Conservation (phyloP, 2,888 invertebrate species). For the Galerucella nymphaeae region DNA sequence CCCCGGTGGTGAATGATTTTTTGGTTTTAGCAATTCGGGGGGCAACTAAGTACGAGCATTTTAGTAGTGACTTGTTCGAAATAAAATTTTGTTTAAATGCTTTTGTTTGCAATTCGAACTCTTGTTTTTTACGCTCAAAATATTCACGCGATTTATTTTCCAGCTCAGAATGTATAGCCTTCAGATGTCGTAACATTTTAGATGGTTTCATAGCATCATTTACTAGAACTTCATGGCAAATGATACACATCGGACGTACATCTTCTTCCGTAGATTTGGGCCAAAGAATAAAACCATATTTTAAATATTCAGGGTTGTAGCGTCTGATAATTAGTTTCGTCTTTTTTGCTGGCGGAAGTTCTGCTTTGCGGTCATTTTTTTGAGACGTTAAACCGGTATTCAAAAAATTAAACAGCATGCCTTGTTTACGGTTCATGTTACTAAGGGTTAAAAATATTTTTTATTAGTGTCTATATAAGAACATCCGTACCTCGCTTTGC, state of each 20-base stretch:
- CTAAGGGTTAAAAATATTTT: too few species aligned
- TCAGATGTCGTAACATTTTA: not conserved
- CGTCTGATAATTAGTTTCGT: not conserved
- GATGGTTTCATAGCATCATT: conserved; percentile 2
- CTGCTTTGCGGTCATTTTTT: not conserved
- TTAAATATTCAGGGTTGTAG: not conserved
- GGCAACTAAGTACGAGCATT: not conserved
- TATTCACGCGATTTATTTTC: not conserved
- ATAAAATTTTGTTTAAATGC: not conserved
- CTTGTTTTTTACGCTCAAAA: not conserved
- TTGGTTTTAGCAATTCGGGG: not conserved
- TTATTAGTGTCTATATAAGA: too few species aligned
- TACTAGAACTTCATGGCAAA: not conserved
- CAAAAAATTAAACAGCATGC: too few species aligned
- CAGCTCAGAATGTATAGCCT: not conserved
- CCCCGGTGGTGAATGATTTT: conserved; percentile 1
- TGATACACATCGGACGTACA: not conserved
- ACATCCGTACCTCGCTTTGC: too few species aligned
- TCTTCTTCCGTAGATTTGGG: not conserved
- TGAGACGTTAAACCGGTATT: too few species aligned
- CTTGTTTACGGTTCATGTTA: not conserved
- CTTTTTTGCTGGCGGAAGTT: not conserved
- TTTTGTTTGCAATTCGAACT: not conserved
- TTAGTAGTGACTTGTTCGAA: not conserved
- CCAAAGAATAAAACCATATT: conserved; percentile 5